Percentiles rank a stretch among this genome's conserved stretches.
Evolutionary conservation across 2,113 vertebrate genomes (phyloP).

Genomic region (Tragulus kanchil): DNA sequence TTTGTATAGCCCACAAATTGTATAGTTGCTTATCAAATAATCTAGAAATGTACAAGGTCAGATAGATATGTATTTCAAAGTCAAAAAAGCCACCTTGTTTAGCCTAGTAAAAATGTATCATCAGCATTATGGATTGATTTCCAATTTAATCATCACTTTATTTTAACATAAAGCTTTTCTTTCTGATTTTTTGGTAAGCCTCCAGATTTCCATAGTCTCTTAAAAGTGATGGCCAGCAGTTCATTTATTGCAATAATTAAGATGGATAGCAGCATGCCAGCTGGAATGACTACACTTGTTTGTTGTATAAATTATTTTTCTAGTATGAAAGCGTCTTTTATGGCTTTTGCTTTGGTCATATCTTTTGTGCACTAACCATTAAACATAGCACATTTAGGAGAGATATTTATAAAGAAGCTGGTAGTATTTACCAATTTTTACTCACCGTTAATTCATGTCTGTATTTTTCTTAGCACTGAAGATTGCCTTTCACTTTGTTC

Average conservation of each 20-base stretch:
- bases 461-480: constrained; percentile 54
- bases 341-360: constrained; percentile 50
- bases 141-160: constrained; percentile 70
- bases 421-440: constrained; percentile 71
- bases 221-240: constrained; percentile 73
- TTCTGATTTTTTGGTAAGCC: constrained; percentile 71
- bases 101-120: constrained; percentile 55
- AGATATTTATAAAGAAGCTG: constrained; percentile 54
- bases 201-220: constrained; percentile 74
- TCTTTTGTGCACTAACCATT: constrained; percentile 56
- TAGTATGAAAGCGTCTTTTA: constrained; percentile 70
- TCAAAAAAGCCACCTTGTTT: constrained; percentile 69
- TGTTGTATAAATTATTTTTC: constrained; percentile 76
- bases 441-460: constrained; percentile 47
- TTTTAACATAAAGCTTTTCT: constrained; percentile 79
- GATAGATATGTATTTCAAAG: constrained; percentile 62
- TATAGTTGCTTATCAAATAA: constrained; percentile 50
- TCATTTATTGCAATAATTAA: constrained; percentile 81
- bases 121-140: constrained; percentile 65
- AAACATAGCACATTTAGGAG: constrained; percentile 54
- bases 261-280: constrained; percentile 78
- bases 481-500: constrained; percentile 55
- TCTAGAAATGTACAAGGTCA: constrained; percentile 53
- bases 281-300: constrained; percentile 75
- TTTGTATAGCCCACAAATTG: not conserved